Base-by-base conservation (phyloP, 2,888 invertebrate genomes). In the Palloptera scutellata region DNA sequence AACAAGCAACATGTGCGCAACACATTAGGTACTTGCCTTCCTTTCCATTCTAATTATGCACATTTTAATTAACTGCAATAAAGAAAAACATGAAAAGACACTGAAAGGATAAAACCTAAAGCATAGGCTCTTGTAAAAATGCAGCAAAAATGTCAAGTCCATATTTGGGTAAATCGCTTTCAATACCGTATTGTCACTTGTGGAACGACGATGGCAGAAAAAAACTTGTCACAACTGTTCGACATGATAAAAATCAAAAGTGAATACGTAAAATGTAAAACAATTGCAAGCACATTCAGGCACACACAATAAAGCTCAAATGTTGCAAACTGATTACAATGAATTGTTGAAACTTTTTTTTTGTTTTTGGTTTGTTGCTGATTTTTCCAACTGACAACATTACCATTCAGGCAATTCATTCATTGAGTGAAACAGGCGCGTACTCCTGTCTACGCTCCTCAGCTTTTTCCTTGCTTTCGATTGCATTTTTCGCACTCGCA, bases 71-170 rank as follows among this genome's bases (percentile, higher is more conserved):
- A 58, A 41, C 30, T 30, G 30, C 3, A 30, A 30, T 17, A 58
- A 19, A 30, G 15, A 20, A 4, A n/a, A 40, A 62, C n/a, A n/a
- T n/a, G 15, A 41, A 57, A 30, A 57, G 57, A 64, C 4, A 17
- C 17, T 48, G 20, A 19, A 55, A 57, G 45, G 11, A 19, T 12
- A 43, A 65, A 45, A 43, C 30, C 3, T 30, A 4, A 30, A 30
- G 30, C 30, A 12, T 20, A 43, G 75, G 75, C 77, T 72, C 76
- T 77, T 68, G 75, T 72, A 73, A 30, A 30, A 30, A 70, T 19
- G 55, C 15, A 43, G n/a, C 45, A 20, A 19, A 8, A 42, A 13
- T 40, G 66, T 55, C 69, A 62, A 17, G 13, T 43, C 72, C 76
- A 65, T 72, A 74, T 72, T 64, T 71, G 71, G 72, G 55, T 63